phyloP scores from a whole-genome alignment of 2,797 vertebrate species.

The Echiichthys vipera region DNA sequence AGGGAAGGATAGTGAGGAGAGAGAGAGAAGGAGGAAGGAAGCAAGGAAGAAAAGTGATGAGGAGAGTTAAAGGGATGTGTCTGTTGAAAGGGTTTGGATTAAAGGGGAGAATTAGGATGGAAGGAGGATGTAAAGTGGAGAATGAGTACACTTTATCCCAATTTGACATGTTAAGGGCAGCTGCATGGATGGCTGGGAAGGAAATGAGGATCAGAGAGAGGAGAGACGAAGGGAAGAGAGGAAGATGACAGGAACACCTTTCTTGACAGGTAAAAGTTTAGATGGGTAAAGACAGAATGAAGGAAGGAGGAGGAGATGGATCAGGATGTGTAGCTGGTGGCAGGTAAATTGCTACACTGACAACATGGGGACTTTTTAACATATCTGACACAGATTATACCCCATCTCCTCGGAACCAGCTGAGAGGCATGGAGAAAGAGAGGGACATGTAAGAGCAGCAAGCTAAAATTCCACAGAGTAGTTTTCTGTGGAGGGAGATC shows the following conservation, averaged over 20 bases:
- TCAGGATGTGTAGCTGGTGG: conserved; percentile 59
- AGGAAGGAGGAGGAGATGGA: conserved; percentile 49
- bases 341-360: conserved; percentile 73
- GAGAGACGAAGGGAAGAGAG: conserved; percentile 35
- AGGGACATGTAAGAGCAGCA: conserved; percentile 33
- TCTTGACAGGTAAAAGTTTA: conserved; percentile 73
- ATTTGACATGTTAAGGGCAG: conserved; percentile 57
- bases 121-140: conserved; percentile 56
- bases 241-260: conserved; percentile 68
- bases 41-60: conserved; percentile 18
- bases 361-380: conserved; percentile 66
- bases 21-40: neutral
- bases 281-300: conserved; percentile 60
- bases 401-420: conserved; percentile 55
- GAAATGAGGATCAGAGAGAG: conserved; percentile 60
- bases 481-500: conserved; percentile 39
- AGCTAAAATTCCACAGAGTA: conserved; percentile 42
- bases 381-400: conserved; percentile 67
- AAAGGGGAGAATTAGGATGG: conserved; percentile 57
- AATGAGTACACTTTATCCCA: conserved; percentile 46
- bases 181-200: conserved; percentile 46
- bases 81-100: conserved; percentile 48
- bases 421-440: conserved; percentile 36
- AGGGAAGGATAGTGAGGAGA: conserved; percentile 25
- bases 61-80: conserved; percentile 39